phyloP scores from a whole-genome alignment of 2,113 vertebrate genomes.

The Opisthocomus hoazin region DNA sequence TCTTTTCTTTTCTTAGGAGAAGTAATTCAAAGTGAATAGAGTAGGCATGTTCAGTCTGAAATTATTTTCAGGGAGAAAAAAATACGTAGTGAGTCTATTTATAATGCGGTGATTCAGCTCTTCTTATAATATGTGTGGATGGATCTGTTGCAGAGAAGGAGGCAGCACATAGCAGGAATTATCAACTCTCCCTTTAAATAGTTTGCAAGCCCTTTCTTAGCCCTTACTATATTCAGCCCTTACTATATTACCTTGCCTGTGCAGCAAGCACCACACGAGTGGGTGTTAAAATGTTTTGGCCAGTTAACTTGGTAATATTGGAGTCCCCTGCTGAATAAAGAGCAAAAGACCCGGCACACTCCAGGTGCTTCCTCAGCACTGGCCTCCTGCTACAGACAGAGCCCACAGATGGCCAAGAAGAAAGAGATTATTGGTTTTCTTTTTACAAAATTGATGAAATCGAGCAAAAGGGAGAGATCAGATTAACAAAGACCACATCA shows the following conservation, averaged over 20 bases:
- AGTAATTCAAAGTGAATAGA: slow-evolving; percentile 43
- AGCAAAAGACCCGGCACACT: background rate
- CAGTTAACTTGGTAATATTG: background rate
- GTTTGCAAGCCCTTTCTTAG: background rate
- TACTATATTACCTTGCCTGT: background rate
- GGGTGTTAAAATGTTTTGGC: background rate
- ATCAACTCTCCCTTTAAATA: background rate
- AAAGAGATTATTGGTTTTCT: background rate
- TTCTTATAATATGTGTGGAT: background rate
- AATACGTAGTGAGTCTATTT: slow-evolving; percentile 10
- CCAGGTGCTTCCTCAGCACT: background rate
- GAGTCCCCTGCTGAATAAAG: background rate
- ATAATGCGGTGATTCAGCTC: slow-evolving; percentile 26
- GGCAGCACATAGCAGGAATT: background rate
- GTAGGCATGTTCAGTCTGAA: slow-evolving; percentile 10
- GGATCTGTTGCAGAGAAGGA: background rate
- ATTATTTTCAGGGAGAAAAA: slow-evolving; percentile 43
- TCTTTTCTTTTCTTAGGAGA: slow-evolving; percentile 14
- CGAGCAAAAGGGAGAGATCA: background rate
- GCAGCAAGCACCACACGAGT: no score
- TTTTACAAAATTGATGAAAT: background rate
- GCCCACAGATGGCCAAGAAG: background rate
- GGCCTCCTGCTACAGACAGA: background rate
- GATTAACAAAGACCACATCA: background rate
- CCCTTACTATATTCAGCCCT: background rate